Conservation (phyloP, 2,888 invertebrate species). For the Drosophila greeni region DNA sequence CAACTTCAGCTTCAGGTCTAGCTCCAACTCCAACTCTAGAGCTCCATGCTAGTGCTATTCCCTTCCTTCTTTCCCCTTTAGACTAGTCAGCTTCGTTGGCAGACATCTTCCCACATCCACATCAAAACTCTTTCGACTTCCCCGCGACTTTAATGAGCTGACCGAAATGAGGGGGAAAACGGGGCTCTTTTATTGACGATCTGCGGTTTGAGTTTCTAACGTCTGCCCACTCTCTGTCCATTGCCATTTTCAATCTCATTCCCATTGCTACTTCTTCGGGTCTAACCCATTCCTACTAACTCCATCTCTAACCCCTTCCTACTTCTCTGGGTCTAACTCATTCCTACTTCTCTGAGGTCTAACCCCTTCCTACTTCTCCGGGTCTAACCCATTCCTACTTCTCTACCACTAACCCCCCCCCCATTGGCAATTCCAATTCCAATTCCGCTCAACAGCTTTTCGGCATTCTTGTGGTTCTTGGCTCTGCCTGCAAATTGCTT, state of each 20-base stretch:
- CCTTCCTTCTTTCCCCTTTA: not conserved
- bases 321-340: too few relatives aligned
- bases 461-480: conserved; percentile 66
- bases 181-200: conserved; percentile 44
- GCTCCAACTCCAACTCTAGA: not conserved
- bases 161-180: not conserved
- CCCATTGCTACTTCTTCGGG: not conserved
- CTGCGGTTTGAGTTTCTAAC: conserved; percentile 65
- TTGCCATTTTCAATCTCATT: conserved; percentile 13
- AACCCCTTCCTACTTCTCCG: too few relatives aligned
- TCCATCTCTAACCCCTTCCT: too few relatives aligned
- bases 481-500: conserved; percentile 60
- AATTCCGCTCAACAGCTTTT: conserved; percentile 33
- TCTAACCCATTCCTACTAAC: too few relatives aligned
- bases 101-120: conserved; percentile 42
- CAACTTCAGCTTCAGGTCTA: too few relatives aligned
- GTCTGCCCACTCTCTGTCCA: conserved; percentile 42
- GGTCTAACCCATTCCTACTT: not conserved
- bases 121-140: conserved; percentile 19
- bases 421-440: conserved; percentile 35
- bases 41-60: too few relatives aligned
- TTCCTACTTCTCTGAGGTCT: too few relatives aligned
- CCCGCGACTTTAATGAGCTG: conserved; percentile 52
- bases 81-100: conserved; percentile 42
- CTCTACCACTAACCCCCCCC: too few relatives aligned